Evolutionary conservation across 1,140 invertebrate species (phyloP).

Genomic region (Calosoma granatense): DNA sequence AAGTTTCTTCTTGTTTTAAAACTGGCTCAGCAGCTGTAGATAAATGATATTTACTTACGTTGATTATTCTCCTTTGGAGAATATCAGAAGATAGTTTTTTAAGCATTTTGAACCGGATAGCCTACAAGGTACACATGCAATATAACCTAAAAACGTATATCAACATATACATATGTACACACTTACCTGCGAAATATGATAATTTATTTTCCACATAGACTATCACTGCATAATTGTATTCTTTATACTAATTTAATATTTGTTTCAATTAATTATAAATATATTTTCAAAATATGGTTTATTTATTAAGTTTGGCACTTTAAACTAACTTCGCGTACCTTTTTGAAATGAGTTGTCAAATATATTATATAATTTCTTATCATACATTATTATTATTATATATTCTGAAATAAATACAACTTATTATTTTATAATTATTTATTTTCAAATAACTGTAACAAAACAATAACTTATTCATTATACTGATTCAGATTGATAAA

Average conservation of each 20-base stretch:
- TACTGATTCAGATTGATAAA: no score
- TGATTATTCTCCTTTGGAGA: not conserved
- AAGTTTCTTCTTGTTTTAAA: conserved; percentile 31
- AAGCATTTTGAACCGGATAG: not conserved
- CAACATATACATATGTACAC: not conserved
- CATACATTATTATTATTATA: no score
- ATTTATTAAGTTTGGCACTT: no score
- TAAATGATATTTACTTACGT: not conserved
- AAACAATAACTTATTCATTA: no score
- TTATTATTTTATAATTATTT: no score
- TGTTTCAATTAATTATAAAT: not conserved
- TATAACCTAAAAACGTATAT: not conserved
- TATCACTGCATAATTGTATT: not conserved
- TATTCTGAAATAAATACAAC: no score
- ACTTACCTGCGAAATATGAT: not conserved
- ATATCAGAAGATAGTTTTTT: not conserved
- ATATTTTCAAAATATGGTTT: not conserved
- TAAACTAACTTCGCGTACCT: no score
- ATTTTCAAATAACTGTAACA: no score
- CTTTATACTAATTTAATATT: not conserved
- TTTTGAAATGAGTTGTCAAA: no score
- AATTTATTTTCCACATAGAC: no score
- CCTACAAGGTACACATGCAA: not conserved
- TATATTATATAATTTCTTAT: no score
- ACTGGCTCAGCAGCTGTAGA: not conserved